phyloP scores from a whole-genome alignment of 1,140 invertebrate species.

The Rhyzopertha dominica region DNA sequence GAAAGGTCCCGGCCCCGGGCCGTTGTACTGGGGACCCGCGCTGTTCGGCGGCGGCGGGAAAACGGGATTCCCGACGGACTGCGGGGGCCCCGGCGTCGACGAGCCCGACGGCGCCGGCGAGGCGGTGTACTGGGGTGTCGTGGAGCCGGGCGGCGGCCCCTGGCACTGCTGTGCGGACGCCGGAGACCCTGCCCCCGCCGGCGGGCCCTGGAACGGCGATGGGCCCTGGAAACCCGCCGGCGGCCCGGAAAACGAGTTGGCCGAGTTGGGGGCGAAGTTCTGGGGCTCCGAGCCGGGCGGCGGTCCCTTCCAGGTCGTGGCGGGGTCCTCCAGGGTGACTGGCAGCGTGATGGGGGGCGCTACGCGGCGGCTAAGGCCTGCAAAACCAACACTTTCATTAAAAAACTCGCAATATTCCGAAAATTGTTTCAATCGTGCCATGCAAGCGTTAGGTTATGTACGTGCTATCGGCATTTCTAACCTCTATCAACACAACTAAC shows the following conservation, averaged over 20 bases:
- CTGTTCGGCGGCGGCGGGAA: conserved; percentile 61
- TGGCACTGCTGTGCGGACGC: conserved; percentile 58
- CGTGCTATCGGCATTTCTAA: conserved; percentile 14
- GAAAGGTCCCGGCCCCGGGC: conserved; percentile 56
- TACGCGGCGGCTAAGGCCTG: conserved; percentile 62
- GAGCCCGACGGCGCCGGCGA: conserved; percentile 71
- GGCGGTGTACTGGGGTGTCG: conserved; percentile 68
- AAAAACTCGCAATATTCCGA: background rate
- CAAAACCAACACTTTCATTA: conserved; percentile 23
- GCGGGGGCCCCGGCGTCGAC: conserved; percentile 64
- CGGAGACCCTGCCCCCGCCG: conserved; percentile 60
- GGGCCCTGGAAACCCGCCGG: conserved; percentile 56
- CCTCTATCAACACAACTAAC: conserved; percentile 7
- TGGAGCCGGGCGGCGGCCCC: conserved; percentile 65
- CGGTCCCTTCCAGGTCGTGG: conserved; percentile 62
- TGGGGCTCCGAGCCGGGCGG: conserved; percentile 59
- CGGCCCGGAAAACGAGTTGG: conserved; percentile 54
- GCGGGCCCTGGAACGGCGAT: conserved; percentile 55
- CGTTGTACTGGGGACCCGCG: conserved; percentile 58
- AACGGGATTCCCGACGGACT: conserved; percentile 53
- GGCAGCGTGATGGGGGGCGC: conserved; percentile 59
- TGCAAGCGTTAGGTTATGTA: conserved; percentile 20
- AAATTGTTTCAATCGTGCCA: background rate
- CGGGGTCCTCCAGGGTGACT: conserved; percentile 64
- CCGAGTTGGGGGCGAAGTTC: conserved; percentile 54